Percentiles rank a stretch among this genome's conserved stretches.
phyloP scores from a whole-genome alignment of 2,797 vertebrate species.

The Cynodonichthys magdalenae region DNA sequence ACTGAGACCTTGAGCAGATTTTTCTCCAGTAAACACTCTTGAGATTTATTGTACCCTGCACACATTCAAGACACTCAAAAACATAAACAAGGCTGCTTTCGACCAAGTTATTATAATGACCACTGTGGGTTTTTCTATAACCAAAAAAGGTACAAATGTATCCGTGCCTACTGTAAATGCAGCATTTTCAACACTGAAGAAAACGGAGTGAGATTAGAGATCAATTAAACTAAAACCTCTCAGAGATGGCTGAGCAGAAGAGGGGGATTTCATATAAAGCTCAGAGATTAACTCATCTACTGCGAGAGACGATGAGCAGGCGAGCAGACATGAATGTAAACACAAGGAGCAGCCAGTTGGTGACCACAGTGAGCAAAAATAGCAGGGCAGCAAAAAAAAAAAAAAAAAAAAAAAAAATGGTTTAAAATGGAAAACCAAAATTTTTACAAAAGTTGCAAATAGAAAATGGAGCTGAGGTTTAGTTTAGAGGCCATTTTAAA shows the following conservation, averaged over 20 bases:
- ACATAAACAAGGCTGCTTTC: no score
- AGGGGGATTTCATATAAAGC: constrained; percentile 52
- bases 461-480: constrained; percentile 21
- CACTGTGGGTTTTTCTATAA: neutral
- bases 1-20: no score
- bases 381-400: constrained; percentile 15
- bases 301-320: constrained; percentile 37
- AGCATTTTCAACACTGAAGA: neutral
- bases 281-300: constrained; percentile 53
- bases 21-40: no score
- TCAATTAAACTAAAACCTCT: constrained; percentile 47
- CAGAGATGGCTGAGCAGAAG: constrained; percentile 22
- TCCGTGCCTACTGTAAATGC: neutral
- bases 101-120: no score
- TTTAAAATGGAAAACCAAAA: constrained; percentile 16
- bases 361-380: constrained; percentile 55
- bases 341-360: constrained; percentile 47
- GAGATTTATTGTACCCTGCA: no score
- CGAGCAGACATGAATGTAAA: constrained; percentile 50
- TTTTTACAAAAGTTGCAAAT: constrained; percentile 25
- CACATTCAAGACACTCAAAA: no score
- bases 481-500: constrained; percentile 7
- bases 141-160: constrained; percentile 14
- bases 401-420: neutral
- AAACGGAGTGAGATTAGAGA: constrained; percentile 36